A percentile compares a stretch with the other conserved stretches of the same genome.
Evolutionary conservation across 2,113 vertebrate species (phyloP).

Genomic region (Bos taurus): DNA sequence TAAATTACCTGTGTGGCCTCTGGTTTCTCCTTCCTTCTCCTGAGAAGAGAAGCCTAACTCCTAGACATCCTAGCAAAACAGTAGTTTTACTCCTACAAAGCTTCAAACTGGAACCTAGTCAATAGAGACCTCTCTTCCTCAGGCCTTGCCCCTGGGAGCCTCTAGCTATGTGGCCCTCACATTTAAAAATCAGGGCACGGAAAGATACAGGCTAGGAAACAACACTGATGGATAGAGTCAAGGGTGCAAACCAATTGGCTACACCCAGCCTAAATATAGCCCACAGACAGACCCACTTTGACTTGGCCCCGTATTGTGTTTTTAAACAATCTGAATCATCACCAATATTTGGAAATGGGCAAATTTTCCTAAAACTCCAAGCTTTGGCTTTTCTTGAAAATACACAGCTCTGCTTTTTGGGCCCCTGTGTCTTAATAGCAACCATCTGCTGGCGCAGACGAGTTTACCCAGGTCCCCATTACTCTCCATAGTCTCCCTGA

Average conservation of each 20-base stretch:
- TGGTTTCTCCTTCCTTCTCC: background rate
- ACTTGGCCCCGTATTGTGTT: background rate
- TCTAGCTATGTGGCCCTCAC: background rate
- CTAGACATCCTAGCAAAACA: background rate
- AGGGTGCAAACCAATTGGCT: background rate
- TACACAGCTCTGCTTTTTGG: background rate
- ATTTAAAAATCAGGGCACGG: background rate
- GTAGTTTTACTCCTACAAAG: background rate
- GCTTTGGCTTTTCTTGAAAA: background rate
- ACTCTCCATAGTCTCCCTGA: background rate
- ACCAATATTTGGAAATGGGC: background rate
- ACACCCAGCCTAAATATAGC: background rate
- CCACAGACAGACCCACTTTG: background rate
- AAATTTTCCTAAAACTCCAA: conserved; percentile 23
- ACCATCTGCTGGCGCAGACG: background rate
- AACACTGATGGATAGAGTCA: background rate
- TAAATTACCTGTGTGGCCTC: background rate
- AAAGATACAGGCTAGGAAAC: background rate
- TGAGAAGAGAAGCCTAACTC: background rate
- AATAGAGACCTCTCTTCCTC: background rate
- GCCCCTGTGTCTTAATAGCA: background rate
- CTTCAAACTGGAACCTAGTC: background rate
- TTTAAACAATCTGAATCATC: conserved; percentile 42
- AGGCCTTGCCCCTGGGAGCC: background rate
- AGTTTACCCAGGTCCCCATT: background rate